A percentile compares a stretch with the other conserved stretches of the same genome.
Conservation (phyloP, 1,140 invertebrate genomes). For the Limonius californicus region DNA sequence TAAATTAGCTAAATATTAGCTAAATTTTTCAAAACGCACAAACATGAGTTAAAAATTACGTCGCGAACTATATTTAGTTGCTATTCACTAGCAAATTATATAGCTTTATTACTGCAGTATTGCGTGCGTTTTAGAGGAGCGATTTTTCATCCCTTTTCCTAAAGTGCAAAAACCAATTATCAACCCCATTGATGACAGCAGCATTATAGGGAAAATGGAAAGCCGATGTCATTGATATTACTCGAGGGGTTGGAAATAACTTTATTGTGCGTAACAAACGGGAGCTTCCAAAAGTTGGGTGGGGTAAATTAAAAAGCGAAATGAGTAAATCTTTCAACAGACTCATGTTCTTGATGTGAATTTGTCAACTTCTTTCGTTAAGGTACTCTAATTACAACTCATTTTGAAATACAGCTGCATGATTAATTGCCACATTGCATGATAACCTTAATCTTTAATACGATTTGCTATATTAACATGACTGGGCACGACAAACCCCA, state of each 20-base stretch:
- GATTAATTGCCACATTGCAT: too few species aligned
- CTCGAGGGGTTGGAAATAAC: slow-evolving; percentile 32
- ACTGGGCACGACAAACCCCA: too few species aligned
- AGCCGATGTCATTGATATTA: slow-evolving; percentile 33
- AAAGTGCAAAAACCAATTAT: slow-evolving; percentile 35
- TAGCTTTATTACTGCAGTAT: background rate
- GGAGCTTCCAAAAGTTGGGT: slow-evolving; percentile 13
- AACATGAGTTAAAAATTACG: too few species aligned
- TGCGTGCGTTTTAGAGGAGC: background rate
- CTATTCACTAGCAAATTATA: background rate
- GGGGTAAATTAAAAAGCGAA: slow-evolving; percentile 28
- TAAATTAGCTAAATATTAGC: too few species aligned
- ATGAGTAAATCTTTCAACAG: slow-evolving; percentile 25
- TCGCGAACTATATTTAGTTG: too few species aligned
- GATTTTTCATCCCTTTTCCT: slow-evolving; percentile 14
- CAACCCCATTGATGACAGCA: slow-evolving; percentile 19
- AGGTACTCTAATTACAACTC: too few species aligned
- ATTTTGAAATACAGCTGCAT: too few species aligned
- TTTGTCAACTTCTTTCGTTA: background rate
- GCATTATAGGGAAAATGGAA: slow-evolving; percentile 32
- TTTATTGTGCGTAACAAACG: slow-evolving; percentile 30
- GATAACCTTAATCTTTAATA: too few species aligned
- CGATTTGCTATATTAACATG: too few species aligned
- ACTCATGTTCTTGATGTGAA: background rate
- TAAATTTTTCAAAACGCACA: too few species aligned